phyloP scores from a whole-genome alignment of 1,140 invertebrate species.

The Drosophila persimilis region DNA sequence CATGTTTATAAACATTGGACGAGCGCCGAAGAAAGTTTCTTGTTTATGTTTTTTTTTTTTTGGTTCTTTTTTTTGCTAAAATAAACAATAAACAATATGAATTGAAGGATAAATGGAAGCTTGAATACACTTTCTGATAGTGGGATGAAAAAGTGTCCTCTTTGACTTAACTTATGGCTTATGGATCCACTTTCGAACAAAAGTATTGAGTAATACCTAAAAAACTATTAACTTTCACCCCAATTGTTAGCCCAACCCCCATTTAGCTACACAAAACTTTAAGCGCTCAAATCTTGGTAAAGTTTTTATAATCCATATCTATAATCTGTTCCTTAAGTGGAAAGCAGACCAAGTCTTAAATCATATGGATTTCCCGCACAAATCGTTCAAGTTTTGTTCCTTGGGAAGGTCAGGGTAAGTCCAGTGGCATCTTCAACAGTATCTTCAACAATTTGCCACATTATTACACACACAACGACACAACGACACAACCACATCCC shows the following conservation, averaged over 20 bases:
- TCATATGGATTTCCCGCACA: background rate
- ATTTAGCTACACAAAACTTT: background rate
- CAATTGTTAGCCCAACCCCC: too few species aligned
- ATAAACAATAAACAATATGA: conserved; percentile 33
- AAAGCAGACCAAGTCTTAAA: too few species aligned
- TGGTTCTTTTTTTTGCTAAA: conserved; percentile 28
- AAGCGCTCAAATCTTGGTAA: too few species aligned
- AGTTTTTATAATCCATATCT: too few species aligned
- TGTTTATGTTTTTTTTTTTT: conserved; percentile 9
- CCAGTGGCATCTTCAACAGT: conserved; percentile 35
- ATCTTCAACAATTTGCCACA: conserved; percentile 45
- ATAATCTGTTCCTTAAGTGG: too few species aligned
- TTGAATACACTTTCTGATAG: conserved; percentile 7
- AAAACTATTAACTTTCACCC: too few species aligned
- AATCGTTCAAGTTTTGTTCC: conserved; percentile 1
- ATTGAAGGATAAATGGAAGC: background rate
- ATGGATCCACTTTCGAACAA: too few species aligned
- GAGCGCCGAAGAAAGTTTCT: conserved; percentile 16
- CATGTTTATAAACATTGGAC: conserved; percentile 46
- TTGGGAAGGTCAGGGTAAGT: conserved; percentile 10
- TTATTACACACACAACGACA: conserved; percentile 18
- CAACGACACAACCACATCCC: background rate
- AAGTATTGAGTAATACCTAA: too few species aligned
- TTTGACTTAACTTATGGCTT: too few species aligned
- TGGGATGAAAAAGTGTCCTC: background rate